Conservation (phyloP, 1,140 invertebrate genomes). For the Gryllus bimaculatus region DNA sequence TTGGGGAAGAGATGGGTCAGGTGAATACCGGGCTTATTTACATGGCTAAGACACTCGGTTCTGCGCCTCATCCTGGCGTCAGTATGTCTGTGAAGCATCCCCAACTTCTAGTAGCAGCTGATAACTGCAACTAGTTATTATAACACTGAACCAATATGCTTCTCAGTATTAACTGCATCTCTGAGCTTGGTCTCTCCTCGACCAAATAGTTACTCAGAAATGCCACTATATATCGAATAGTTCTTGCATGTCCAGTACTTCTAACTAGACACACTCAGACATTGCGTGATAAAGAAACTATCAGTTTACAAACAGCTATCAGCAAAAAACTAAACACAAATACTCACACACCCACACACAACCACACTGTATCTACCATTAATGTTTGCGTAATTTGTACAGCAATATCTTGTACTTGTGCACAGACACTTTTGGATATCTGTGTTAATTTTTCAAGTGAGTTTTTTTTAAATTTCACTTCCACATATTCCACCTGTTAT, state of each 20-base stretch:
- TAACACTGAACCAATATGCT: not conserved
- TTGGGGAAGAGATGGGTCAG: slow-evolving; percentile 14
- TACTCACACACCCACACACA: slow-evolving; percentile 10
- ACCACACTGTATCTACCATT: slow-evolving; percentile 15
- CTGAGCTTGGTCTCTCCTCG: not conserved
- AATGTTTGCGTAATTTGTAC: slow-evolving; percentile 22
- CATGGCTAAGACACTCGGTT: slow-evolving; percentile 11
- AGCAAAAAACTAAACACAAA: slow-evolving; percentile 17
- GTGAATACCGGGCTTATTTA: slow-evolving; percentile 13
- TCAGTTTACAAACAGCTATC: not conserved
- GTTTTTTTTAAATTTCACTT: slow-evolving; percentile 13
- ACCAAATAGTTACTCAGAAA: not conserved
- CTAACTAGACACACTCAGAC: not conserved
- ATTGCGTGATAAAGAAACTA: slow-evolving; percentile 12
- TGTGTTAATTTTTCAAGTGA: slow-evolving; percentile 16
- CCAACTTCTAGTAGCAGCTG: not conserved
- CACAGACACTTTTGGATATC: slow-evolving; percentile 19
- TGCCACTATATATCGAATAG: not conserved
- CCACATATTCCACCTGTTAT: slow-evolving; percentile 8
- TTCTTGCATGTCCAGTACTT: slow-evolving; percentile 8
- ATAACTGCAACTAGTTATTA: not conserved
- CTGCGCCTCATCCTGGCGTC: not conserved
- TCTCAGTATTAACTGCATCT: not conserved
- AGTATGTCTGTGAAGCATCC: not conserved
- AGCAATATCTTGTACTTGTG: slow-evolving; percentile 21